Conservation (phyloP, 37 sponge, comb jelly and placozoan genomes). For the Mnemiopsis leidyi region DNA sequence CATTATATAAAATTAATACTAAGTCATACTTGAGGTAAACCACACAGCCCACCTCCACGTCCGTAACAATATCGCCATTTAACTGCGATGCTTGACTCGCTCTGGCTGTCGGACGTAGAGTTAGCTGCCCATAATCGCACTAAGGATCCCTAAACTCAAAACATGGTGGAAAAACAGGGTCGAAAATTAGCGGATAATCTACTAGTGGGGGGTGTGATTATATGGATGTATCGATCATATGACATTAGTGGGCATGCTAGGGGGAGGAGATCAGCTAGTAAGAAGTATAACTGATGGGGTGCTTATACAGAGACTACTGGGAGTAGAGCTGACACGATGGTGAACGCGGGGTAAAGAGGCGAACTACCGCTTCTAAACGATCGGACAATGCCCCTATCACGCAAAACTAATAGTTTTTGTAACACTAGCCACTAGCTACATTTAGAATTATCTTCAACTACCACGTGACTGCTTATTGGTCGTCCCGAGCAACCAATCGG, state of each 20-base stretch:
- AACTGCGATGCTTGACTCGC: not conserved
- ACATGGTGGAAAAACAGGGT: not conserved
- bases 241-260: not conserved
- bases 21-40: not conserved
- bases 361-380: not conserved
- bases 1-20: not conserved
- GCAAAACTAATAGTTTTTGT: constrained; percentile 24
- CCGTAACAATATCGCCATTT: not conserved
- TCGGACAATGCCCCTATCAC: not conserved
- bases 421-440: constrained; percentile 52
- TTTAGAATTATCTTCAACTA: constrained; percentile 3
- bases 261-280: too few relatives aligned
- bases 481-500: not conserved
- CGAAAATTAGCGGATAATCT: not conserved
- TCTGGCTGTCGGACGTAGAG: not conserved
- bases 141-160: not conserved
- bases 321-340: not conserved
- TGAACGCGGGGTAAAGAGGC: not conserved
- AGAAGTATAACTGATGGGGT: too few relatives aligned
- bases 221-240: not conserved
- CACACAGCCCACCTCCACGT: not conserved
- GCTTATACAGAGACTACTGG: too few relatives aligned
- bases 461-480: constrained; percentile 49
- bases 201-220: not conserved
- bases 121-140: not conserved